Conservation (phyloP, 2,113 vertebrate species). For the Naja naja region DNA sequence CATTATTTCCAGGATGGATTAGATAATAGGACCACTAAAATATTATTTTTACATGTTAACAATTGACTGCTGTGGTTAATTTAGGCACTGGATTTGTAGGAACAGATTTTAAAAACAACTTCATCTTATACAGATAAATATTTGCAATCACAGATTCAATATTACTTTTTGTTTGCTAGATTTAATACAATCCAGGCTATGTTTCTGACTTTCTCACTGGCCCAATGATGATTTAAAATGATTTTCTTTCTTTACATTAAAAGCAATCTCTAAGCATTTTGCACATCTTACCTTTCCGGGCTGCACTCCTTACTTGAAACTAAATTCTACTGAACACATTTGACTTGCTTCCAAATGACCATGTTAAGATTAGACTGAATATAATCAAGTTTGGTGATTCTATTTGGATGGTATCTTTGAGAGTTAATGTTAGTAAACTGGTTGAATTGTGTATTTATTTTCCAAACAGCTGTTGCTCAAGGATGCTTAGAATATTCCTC, state of each 20-base stretch:
- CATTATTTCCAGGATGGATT: slow-evolving; percentile 51
- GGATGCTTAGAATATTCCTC: neutral
- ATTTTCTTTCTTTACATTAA: slow-evolving; percentile 20
- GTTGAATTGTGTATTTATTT: slow-evolving; percentile 4
- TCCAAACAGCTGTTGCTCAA: neutral
- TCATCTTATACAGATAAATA: slow-evolving; percentile 31
- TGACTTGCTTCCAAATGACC: neutral
- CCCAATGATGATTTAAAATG: slow-evolving; percentile 14
- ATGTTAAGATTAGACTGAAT: neutral
- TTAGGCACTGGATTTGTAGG: slow-evolving; percentile 66
- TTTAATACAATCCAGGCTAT: slow-evolving; percentile 30
- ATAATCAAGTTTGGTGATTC: slow-evolving; percentile 11
- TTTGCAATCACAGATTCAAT: slow-evolving; percentile 31
- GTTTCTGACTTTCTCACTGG: slow-evolving; percentile 35
- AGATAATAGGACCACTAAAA: slow-evolving; percentile 53
- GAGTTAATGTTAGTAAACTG: slow-evolving; percentile 29
- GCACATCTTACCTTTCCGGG: slow-evolving; percentile 34
- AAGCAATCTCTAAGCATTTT: slow-evolving; percentile 34
- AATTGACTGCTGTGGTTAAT: slow-evolving; percentile 50
- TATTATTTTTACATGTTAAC: slow-evolving; percentile 56
- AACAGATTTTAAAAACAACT: slow-evolving; percentile 62
- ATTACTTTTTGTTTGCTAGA: slow-evolving; percentile 35
- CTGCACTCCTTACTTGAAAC: slow-evolving; percentile 10
- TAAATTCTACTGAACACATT: neutral
- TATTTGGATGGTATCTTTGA: slow-evolving; percentile 11